These are phyloP conservation scores for Nebria brevicollis DNA, from an alignment of 2,888 invertebrate species.

Conservation along the genomic window DNA sequence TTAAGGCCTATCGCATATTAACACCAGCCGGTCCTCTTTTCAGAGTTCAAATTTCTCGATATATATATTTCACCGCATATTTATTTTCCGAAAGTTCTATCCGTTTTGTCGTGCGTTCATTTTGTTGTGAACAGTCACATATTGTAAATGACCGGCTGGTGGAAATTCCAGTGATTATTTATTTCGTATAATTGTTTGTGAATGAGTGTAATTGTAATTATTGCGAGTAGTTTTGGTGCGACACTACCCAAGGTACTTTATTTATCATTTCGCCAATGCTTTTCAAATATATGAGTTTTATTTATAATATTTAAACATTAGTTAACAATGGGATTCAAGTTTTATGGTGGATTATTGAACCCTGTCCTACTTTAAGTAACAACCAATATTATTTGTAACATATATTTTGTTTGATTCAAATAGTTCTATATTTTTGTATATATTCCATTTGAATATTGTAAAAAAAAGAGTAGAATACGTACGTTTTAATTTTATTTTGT, in stretches of 20 bases:
- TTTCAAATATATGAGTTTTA: too few relatives aligned
- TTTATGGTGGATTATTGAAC: too few relatives aligned
- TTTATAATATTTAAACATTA: too few relatives aligned
- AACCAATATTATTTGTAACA: too few relatives aligned
- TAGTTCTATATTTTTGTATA: too few relatives aligned
- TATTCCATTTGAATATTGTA: too few relatives aligned
- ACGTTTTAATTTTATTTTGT: too few relatives aligned
- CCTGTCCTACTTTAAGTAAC: too few relatives aligned
- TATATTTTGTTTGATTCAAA: too few relatives aligned
- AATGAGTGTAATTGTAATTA: constrained; percentile 18
- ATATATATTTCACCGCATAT: constrained; percentile 8
- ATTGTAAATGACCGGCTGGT: constrained; percentile 40
- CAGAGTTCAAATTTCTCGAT: constrained; percentile 16
- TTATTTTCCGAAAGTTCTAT: constrained; percentile 12
- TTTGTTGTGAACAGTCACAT: neutral
- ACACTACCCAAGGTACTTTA: constrained; percentile 30
- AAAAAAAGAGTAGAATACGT: too few relatives aligned
- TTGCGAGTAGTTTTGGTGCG: constrained; percentile 21
- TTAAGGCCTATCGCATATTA: constrained; percentile 48
- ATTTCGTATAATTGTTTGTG: constrained; percentile 6
- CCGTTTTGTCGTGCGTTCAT: neutral
- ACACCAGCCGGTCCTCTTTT: constrained; percentile 50
- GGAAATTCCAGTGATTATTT: neutral
- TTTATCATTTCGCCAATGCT: neutral
- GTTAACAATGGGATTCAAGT: too few relatives aligned